Base-by-base conservation (phyloP, 2,888 invertebrate genomes). In the Acleris cristana region DNA sequence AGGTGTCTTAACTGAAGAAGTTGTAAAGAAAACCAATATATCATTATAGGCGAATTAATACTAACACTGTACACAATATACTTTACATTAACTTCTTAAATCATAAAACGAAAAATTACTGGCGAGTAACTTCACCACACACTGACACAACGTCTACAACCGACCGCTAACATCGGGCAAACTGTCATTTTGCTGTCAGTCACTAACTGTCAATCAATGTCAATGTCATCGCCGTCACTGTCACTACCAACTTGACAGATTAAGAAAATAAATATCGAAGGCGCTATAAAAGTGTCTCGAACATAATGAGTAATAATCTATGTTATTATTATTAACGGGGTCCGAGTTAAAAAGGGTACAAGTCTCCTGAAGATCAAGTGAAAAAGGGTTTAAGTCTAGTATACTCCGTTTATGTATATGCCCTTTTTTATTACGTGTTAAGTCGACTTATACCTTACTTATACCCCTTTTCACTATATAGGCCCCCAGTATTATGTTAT, bases 131-230 rank as follows among this genome's bases (percentile, higher is more conserved):
- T 56, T 51, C 40, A 44, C 26, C 23, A 21, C n/a, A 7, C 1
- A 21, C 21, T 21, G 21, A 21, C 1, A 55, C 55, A 30, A 30
- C 49, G 12, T 51, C 49, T 40, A 16, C 6, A 44, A 49, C 19
- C 12, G 30, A 44, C 65, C 30, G 62, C 61, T 69, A 60, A 52
- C 60, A 16, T 26, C 54, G 34, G 34, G 45, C 30, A 55, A 48
- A 45, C 44, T 52, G 21, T 3, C 19, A 55, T 16, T n/a, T 30
- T 53, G 7, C 53, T n/a, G 26, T 53, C 54, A 54, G 2, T 18
- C 34, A 10, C 21, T 8, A 16, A 10, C 21, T 45, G 23, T 45
- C 23, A 53, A 7, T 45, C 23, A 53, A 7, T 65, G 65, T 45
- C 23, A 62, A 18, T 48, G 59, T 54, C 48, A 59, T 10, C 48